Conservation (phyloP, 2,797 vertebrate species). For the Anguilla anguilla region DNA sequence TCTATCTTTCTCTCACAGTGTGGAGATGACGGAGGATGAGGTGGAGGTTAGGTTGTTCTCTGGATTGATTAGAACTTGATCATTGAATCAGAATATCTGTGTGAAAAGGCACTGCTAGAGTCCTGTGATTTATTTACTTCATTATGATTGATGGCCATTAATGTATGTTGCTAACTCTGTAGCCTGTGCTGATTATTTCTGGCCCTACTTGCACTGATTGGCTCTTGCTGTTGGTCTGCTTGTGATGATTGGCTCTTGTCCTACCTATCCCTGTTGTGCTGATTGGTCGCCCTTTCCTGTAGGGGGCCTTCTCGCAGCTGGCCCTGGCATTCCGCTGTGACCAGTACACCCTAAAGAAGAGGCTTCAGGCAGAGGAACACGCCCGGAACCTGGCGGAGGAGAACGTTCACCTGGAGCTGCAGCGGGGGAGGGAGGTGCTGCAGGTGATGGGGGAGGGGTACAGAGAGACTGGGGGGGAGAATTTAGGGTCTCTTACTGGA, state of each 20-base stretch:
- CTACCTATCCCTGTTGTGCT: background rate
- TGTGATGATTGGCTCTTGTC: background rate
- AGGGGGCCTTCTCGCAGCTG: constrained; percentile 71
- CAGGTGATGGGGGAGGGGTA: constrained; percentile 65
- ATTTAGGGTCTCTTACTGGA: too few relatives aligned
- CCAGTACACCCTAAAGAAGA: constrained; percentile 75
- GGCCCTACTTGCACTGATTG: background rate
- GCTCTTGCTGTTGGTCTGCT: background rate
- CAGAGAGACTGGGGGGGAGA: too few relatives aligned
- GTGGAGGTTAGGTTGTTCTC: constrained; percentile 63
- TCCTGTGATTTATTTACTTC: background rate
- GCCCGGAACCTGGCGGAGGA: constrained; percentile 80
- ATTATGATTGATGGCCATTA: background rate
- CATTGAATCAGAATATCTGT: background rate
- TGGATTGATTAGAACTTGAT: background rate
- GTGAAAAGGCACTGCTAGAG: background rate
- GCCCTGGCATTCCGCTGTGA: constrained; percentile 71
- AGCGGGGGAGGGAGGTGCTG: constrained; percentile 71
- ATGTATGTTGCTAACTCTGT: background rate
- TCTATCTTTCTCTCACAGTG: constrained; percentile 51
- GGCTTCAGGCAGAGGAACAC: constrained; percentile 80
- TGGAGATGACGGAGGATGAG: constrained; percentile 73
- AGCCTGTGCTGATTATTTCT: background rate
- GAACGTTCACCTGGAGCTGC: constrained; percentile 81
- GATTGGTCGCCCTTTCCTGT: background rate